These are phyloP conservation scores for Oxyteleia sp. DNA, from an alignment of 2,888 invertebrate genomes.

Conservation along the genomic window DNA sequence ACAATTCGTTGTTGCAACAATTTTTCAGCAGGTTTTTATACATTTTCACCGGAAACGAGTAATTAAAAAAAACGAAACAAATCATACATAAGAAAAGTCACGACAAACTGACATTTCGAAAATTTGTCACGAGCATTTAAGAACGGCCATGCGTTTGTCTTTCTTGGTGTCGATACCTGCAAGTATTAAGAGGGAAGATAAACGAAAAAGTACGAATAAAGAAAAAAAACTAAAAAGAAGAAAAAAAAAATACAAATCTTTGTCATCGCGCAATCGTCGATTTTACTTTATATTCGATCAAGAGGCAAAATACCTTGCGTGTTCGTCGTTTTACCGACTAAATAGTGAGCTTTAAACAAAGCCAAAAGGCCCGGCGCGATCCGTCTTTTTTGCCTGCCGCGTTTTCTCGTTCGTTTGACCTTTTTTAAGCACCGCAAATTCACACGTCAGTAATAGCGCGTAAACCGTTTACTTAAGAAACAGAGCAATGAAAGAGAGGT, in stretches of 20 bases:
- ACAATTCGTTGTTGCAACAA: constrained; percentile 59
- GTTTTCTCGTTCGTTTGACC: too few relatives aligned
- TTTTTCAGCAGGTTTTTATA: constrained; percentile 69
- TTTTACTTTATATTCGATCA: constrained; percentile 59
- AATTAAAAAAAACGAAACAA: constrained; percentile 25
- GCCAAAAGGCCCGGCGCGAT: constrained; percentile 29
- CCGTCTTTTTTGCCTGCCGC: too few relatives aligned
- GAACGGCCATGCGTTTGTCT: constrained; percentile 64
- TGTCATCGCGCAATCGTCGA: constrained; percentile 70
- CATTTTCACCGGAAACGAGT: constrained; percentile 58
- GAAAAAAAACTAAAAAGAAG: too few relatives aligned
- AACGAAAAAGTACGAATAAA: constrained; percentile 8
- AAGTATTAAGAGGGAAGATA: constrained; percentile 63
- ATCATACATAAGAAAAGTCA: too few relatives aligned
- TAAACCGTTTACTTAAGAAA: too few relatives aligned
- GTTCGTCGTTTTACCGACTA: constrained; percentile 65
- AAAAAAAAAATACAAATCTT: constrained; percentile 46
- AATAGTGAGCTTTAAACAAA: constrained; percentile 62
- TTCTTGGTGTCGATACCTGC: constrained; percentile 72
- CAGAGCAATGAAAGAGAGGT: too few relatives aligned
- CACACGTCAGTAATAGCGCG: too few relatives aligned
- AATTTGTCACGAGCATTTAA: constrained; percentile 56
- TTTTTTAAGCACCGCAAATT: too few relatives aligned
- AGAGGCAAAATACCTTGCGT: constrained; percentile 66
- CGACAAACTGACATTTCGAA: constrained; percentile 19